These are phyloP conservation scores for Cantharis rustica DNA, from an alignment of 2,888 invertebrate genomes.

Conservation along the genomic window DNA sequence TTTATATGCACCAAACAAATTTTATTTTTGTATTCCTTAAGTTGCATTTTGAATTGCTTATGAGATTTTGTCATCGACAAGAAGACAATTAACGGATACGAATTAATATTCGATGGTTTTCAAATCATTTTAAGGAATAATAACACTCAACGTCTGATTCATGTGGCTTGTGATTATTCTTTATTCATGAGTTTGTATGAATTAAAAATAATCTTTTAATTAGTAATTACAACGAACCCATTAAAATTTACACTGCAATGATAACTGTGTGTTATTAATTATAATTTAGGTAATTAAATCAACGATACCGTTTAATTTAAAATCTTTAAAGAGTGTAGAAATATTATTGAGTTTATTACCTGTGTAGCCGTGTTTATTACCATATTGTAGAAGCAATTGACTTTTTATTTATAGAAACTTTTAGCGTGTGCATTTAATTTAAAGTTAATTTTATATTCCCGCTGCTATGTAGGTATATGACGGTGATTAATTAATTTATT, in stretches of 20 bases:
- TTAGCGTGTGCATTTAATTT: background rate
- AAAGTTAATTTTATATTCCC: background rate
- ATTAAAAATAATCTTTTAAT: background rate
- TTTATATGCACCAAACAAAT: background rate
- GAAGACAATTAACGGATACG: constrained; percentile 26
- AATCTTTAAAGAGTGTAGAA: background rate
- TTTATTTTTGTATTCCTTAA: constrained; percentile 14
- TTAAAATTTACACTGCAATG: background rate
- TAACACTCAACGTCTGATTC: background rate
- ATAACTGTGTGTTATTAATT: background rate
- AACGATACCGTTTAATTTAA: background rate
- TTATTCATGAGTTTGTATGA: background rate
- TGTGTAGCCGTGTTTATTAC: background rate
- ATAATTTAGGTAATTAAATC: background rate
- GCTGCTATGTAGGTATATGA: background rate
- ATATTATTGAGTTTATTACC: background rate
- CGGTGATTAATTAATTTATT: background rate
- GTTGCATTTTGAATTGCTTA: background rate
- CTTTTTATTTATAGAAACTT: background rate
- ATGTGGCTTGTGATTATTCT: background rate
- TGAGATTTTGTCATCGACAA: background rate
- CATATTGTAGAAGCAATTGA: background rate
- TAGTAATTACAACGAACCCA: background rate
- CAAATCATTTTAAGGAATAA: constrained; percentile 5
- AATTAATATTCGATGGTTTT: background rate